Conservation (phyloP, 2,113 vertebrate species). For the Potamarius usumacintae region DNA sequence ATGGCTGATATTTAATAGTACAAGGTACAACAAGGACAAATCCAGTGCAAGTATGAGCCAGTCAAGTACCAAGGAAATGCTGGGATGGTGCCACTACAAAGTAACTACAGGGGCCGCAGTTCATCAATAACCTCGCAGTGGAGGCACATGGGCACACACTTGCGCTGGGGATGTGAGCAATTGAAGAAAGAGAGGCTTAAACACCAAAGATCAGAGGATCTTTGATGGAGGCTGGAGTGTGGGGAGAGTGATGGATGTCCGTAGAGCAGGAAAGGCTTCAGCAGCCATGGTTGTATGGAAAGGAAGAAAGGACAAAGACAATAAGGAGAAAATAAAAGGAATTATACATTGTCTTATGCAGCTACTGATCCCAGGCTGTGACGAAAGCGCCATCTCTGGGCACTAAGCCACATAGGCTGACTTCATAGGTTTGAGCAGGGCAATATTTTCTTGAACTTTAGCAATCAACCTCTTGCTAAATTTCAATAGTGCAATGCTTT, state of each 20-base stretch:
- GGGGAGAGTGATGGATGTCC: background rate
- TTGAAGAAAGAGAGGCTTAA: conserved; percentile 6
- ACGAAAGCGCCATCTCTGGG: background rate
- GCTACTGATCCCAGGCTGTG: background rate
- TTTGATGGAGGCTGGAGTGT: conserved; percentile 16
- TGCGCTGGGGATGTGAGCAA: conserved; percentile 15
- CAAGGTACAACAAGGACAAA: background rate
- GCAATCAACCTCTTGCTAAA: background rate
- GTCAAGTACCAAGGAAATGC: background rate
- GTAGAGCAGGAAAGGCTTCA: conserved; percentile 5
- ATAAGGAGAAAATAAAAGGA: background rate
- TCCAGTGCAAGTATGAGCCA: background rate
- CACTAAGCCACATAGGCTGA: background rate
- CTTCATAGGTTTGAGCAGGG: too few relatives aligned
- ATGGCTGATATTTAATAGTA: background rate
- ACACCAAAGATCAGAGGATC: conserved; percentile 20
- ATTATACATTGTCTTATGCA: conserved; percentile 2
- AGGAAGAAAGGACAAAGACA: background rate
- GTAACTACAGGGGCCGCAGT: background rate
- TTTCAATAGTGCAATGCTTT: background rate
- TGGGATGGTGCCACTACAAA: background rate
- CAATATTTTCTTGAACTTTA: background rate
- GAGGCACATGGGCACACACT: background rate
- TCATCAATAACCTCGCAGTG: conserved; percentile 20
- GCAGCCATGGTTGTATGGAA: background rate